A percentile compares a stretch with the other conserved stretches of the same genome.
phyloP scores from a whole-genome alignment of 2,888 invertebrate species.

The Podabrus alpinus region DNA sequence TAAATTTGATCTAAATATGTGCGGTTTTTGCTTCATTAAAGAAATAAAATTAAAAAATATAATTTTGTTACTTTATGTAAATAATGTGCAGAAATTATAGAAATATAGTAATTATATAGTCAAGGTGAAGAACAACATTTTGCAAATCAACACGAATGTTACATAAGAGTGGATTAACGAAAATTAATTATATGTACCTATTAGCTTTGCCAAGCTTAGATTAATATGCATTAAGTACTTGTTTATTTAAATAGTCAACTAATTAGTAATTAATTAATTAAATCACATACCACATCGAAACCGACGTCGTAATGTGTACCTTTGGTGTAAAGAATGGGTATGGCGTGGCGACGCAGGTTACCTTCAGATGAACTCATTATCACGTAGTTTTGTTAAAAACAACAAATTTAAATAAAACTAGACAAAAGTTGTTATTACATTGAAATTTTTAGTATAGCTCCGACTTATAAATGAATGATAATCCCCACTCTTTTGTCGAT shows the following conservation, averaged over 20 bases:
- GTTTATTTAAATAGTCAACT: background rate
- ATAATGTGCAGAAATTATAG: background rate
- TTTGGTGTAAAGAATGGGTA: slow-evolving; percentile 76
- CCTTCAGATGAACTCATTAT: slow-evolving; percentile 49
- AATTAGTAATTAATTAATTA: slow-evolving; percentile 10
- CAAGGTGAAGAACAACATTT: background rate
- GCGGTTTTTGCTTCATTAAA: background rate
- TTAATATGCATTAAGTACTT: background rate
- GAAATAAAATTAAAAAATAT: background rate
- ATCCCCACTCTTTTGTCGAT: background rate
- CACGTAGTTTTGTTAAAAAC: background rate
- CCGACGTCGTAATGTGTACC: slow-evolving; percentile 88
- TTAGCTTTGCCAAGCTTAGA: background rate
- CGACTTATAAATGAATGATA: background rate
- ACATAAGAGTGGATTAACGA: background rate
- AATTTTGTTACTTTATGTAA: background rate
- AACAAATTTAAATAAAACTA: background rate
- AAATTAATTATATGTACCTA: background rate
- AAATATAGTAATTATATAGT: background rate
- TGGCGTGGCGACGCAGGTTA: slow-evolving; percentile 63
- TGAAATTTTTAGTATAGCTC: background rate
- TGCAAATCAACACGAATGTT: background rate
- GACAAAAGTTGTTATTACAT: background rate
- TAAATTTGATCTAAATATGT: background rate
- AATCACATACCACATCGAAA: slow-evolving; percentile 76